Evolutionary conservation across 2,797 vertebrate species (phyloP).

Genomic region (Gallinago nigripennis): DNA sequence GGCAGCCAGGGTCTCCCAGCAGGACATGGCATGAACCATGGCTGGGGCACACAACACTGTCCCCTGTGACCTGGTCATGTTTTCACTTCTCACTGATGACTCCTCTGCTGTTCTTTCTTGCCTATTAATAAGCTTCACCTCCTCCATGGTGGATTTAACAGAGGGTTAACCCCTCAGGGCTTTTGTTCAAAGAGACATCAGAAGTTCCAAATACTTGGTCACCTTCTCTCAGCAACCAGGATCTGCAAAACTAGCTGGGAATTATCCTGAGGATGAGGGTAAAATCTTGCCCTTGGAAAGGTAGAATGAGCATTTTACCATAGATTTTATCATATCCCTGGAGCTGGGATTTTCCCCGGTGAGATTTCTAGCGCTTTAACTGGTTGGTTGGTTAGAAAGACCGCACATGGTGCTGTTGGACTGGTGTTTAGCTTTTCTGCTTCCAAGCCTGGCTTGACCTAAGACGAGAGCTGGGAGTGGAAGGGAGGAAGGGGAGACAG

Average conservation of each 20-base stretch:
- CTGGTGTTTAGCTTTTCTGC: constrained; percentile 31
- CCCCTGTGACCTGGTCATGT: not conserved
- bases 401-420: constrained; percentile 5
- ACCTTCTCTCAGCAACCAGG: not conserved
- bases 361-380: not conserved
- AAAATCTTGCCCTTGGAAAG: not conserved
- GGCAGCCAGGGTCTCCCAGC: not conserved
- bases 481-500: constrained; percentile 37
- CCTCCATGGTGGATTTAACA: not conserved
- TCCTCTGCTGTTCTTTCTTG: not conserved
- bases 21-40: fast-evolving
- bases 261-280: not conserved
- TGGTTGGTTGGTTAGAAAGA: not conserved
- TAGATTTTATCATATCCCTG: not conserved
- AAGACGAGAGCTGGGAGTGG: not conserved
- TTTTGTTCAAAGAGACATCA: not conserved
- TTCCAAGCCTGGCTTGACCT: constrained; percentile 40
- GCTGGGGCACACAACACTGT: fast-evolving
- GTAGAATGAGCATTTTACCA: not conserved
- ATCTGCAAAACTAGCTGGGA: not conserved
- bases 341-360: not conserved
- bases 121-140: not conserved
- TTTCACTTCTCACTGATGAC: not conserved
- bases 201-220: not conserved
- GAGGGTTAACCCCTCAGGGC: not conserved